These are phyloP conservation scores for Dolichopus griseipennis DNA, from an alignment of 2,888 invertebrate genomes.

Conservation along the genomic window DNA sequence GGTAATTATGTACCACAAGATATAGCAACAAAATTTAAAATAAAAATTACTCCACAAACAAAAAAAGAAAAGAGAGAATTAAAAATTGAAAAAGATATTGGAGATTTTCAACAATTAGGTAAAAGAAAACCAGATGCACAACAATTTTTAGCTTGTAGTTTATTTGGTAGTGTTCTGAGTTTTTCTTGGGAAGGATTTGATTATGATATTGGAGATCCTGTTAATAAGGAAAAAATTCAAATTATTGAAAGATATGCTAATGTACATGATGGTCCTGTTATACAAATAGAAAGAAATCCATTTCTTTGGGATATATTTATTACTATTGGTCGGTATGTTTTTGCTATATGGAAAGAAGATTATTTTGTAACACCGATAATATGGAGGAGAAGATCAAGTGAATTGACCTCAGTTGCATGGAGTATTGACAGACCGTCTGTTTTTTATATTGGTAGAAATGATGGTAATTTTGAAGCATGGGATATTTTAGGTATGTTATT, in stretches of 20 bases:
- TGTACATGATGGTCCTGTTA: constrained; percentile 65
- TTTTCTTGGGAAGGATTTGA: constrained; percentile 60
- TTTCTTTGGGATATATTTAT: constrained; percentile 53
- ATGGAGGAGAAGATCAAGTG: constrained; percentile 54
- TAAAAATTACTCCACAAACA: constrained; percentile 23
- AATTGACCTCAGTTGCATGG: constrained; percentile 61
- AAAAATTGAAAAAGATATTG: constrained; percentile 27
- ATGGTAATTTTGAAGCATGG: constrained; percentile 76
- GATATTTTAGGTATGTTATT: constrained; percentile 50
- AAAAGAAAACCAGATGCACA: constrained; percentile 11
- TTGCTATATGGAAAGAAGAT: constrained; percentile 66
- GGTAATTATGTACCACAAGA: neutral
- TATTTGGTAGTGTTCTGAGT: constrained; percentile 32
- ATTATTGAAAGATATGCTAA: constrained; percentile 41
- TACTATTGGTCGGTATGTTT: constrained; percentile 65
- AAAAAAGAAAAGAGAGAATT: constrained; percentile 19
- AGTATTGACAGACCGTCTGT: constrained; percentile 65
- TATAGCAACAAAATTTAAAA: constrained; percentile 23
- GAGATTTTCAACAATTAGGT: constrained; percentile 22
- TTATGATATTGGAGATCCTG: constrained; percentile 48
- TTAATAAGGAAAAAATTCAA: constrained; percentile 50
- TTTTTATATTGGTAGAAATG: constrained; percentile 59
- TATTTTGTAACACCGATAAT: constrained; percentile 52
- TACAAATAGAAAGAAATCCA: constrained; percentile 52
- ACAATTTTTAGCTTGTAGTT: constrained; percentile 39